phyloP scores from a whole-genome alignment of 2,113 vertebrate genomes.

The Dicerorhinus sumatrensis region DNA sequence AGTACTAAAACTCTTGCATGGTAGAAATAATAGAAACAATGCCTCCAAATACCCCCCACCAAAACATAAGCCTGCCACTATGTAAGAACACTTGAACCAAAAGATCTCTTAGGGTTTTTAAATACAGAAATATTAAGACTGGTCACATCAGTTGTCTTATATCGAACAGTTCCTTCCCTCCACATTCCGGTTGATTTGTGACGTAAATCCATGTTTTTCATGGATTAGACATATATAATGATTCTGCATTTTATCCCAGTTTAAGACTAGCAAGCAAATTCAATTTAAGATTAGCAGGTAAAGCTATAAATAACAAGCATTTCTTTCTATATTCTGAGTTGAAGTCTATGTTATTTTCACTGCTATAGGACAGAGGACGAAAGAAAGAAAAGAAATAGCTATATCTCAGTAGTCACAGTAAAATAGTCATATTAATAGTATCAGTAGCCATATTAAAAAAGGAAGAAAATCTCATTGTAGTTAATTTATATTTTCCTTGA shows the following conservation, averaged over 20 bases:
- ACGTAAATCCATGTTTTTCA: neutral
- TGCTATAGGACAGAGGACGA: neutral
- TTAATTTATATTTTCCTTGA: conserved; percentile 23
- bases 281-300: neutral
- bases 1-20: neutral
- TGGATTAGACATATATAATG: neutral
- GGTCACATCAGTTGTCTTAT: neutral
- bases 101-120: neutral
- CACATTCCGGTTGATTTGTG: neutral
- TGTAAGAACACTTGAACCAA: neutral
- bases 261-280: conserved; percentile 11
- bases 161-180: neutral
- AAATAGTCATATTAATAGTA: neutral
- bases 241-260: neutral
- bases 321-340: neutral
- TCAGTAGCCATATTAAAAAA: neutral
- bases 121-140: neutral
- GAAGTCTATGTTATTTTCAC: neutral
- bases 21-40: neutral
- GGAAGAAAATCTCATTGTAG: neutral
- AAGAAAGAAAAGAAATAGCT: neutral
- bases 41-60: too few relatives aligned
- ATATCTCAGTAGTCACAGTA: too few relatives aligned
- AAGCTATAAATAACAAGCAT: neutral
- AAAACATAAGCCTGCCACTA: neutral